Evolutionary conservation across 2,797 vertebrate genomes (phyloP).

Genomic region (Parambassis ranga): DNA sequence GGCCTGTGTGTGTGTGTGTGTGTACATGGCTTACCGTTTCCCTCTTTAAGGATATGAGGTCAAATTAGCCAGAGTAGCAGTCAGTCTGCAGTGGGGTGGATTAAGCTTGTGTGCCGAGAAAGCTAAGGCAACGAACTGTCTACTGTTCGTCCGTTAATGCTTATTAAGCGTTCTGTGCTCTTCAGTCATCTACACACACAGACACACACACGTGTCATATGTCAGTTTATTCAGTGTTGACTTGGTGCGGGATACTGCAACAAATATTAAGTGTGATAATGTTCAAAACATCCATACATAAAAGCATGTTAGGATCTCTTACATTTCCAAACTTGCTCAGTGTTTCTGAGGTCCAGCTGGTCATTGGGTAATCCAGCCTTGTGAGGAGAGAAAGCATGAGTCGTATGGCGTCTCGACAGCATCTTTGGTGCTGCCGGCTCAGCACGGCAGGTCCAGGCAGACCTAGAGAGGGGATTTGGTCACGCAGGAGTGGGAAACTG

Average conservation of each 20-base stretch:
- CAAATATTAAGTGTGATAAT: too few species aligned
- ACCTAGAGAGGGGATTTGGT: slow-evolving; percentile 64
- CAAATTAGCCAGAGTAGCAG: slow-evolving; percentile 15
- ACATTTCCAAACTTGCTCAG: not conserved
- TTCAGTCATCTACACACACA: not conserved
- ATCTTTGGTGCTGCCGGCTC: slow-evolving; percentile 39
- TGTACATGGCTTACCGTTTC: slow-evolving; percentile 30
- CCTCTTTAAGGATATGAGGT: slow-evolving; percentile 46
- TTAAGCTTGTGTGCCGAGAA: slow-evolving; percentile 60
- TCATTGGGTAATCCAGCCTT: slow-evolving; percentile 57
- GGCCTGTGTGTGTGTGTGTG: too few species aligned
- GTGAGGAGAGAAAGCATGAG: slow-evolving; percentile 18
- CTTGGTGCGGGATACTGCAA: too few species aligned
- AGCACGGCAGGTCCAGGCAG: slow-evolving; percentile 54
- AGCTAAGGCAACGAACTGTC: slow-evolving; percentile 46
- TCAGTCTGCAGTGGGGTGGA: slow-evolving; percentile 35
- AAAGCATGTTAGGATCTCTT: not conserved
- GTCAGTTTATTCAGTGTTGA: too few species aligned
- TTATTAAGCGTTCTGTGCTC: slow-evolving; percentile 69
- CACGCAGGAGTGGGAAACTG: slow-evolving; percentile 51
- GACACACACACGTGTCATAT: too few species aligned
- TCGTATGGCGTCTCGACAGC: slow-evolving; percentile 50
- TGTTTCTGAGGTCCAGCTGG: slow-evolving; percentile 32
- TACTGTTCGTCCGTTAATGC: slow-evolving; percentile 70
- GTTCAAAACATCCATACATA: too few species aligned